Evolutionary conservation across 2,113 vertebrate species (phyloP).

Genomic region (Boleophthalmus pectinirostris): DNA sequence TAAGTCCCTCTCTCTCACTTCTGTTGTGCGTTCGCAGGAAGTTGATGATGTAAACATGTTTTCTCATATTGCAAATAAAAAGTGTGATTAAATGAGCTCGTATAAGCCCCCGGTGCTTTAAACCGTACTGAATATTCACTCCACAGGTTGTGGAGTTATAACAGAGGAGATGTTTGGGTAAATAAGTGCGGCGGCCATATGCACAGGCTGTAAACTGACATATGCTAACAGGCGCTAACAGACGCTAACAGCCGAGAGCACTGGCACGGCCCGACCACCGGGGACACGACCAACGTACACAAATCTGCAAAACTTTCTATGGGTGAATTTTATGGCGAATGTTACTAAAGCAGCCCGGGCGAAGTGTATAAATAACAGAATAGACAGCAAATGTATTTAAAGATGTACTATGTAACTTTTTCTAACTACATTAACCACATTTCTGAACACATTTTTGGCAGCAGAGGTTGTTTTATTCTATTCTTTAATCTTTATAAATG

Average conservation of each 20-base stretch:
- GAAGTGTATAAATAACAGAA: no score
- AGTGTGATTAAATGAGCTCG: not conserved
- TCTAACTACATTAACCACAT: no score
- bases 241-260: not conserved
- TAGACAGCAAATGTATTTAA: no score
- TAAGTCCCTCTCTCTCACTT: not conserved
- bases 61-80: conserved; percentile 5
- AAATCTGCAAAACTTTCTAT: not conserved
- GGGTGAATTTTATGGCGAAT: not conserved
- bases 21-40: not conserved
- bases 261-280: not conserved
- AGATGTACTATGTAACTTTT: no score
- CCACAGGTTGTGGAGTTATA: not conserved
- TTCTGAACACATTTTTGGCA: no score
- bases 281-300: not conserved
- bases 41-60: not conserved
- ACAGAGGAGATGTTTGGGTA: not conserved
- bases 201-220: not conserved
- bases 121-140: conserved; percentile 7
- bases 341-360: not conserved
- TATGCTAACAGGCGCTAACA: not conserved
- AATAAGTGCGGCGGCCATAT: conserved; percentile 2
- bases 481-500: no score
- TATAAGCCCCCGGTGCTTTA: not conserved
- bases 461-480: no score